Base-by-base conservation (phyloP, 2,113 vertebrate genomes). In the Excalfactoria chinensis region DNA sequence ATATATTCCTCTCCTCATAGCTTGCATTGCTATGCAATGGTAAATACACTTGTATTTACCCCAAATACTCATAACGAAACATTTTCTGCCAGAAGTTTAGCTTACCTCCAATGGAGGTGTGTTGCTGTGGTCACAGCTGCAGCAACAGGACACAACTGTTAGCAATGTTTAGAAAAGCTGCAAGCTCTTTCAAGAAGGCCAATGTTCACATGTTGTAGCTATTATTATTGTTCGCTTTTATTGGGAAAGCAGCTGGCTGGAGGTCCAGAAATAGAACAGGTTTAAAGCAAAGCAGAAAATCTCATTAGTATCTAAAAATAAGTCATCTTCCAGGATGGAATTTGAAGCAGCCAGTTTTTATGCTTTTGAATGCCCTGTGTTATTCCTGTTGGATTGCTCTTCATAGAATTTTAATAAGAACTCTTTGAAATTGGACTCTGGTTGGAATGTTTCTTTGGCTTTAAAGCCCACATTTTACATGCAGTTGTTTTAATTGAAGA, bases 221-320 rank as follows among this genome's bases (percentile, higher is more conserved):
- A 83, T 93, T 95, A 88, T 91, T 90, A 62, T 76, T 86, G 51
- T 43, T 68, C 46, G 32, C 89, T 91, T 91, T 84, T 91, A 91
- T 83, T 91, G 78, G 77, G 81, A 89, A 84, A 46, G 43, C 74
- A 94, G 84, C 84, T 95, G 93, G 43, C 84, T 74, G 78, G 68
- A 63, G 51, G 25, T 89, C 78, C 84, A 83, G 59, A 80, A 96
- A 91, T 93, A 96, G 68, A 68, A 67, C n/a, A 63, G 41, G 40
- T 92, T 87, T 94, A 80, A 95, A 87, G 28, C 64, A 60, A 79
- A 70, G 81, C 74, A 92, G 51, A 89, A 88, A 30, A 56, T 76
- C 56, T 87, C 59, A 92, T 92, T 91, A 83, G 46, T 80, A 56
- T 89, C 70, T 92, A 85, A 95, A 95, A 85, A 91, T 80, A 95